Conservation (phyloP, 2,113 vertebrate genomes). For the Dunckerocampus dactyliophorus region DNA sequence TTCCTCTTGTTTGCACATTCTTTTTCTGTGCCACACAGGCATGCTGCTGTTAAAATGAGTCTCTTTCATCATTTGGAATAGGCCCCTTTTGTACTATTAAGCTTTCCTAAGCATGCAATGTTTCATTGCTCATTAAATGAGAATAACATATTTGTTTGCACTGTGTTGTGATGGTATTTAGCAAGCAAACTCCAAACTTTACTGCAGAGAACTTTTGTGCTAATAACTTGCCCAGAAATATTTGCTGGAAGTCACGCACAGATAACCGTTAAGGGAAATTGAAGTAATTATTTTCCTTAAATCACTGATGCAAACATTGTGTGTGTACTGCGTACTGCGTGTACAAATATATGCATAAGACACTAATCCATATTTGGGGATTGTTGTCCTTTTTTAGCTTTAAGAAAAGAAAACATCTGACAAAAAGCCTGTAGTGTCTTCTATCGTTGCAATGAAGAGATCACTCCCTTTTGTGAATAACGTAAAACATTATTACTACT, state of each 20-base stretch:
- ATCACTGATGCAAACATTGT: neutral
- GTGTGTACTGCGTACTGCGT: neutral
- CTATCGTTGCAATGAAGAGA: too few species aligned
- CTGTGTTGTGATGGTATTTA: conserved; percentile 17
- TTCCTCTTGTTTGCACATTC: neutral
- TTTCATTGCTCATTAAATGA: conserved; percentile 48
- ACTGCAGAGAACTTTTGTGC: conserved; percentile 1
- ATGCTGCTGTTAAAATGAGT: conserved; percentile 44
- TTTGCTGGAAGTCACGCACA: neutral
- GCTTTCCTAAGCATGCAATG: conserved; percentile 30
- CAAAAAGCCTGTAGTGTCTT: neutral
- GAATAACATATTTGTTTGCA: conserved; percentile 22
- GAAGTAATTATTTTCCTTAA: neutral
- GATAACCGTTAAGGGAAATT: neutral
- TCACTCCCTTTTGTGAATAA: too few species aligned
- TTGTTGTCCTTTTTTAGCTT: neutral
- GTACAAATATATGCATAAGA: neutral
- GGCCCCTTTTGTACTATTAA: conserved; percentile 46
- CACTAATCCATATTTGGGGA: neutral
- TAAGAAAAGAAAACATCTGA: neutral
- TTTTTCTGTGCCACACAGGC: conserved; percentile 25
- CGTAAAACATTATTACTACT: too few species aligned
- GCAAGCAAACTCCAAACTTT: conserved; percentile 17
- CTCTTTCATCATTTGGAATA: conserved; percentile 54
- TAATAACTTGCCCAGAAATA: neutral